Evolutionary conservation across 2,113 vertebrate species (phyloP).

Genomic region (Aldabrachelys gigantea): DNA sequence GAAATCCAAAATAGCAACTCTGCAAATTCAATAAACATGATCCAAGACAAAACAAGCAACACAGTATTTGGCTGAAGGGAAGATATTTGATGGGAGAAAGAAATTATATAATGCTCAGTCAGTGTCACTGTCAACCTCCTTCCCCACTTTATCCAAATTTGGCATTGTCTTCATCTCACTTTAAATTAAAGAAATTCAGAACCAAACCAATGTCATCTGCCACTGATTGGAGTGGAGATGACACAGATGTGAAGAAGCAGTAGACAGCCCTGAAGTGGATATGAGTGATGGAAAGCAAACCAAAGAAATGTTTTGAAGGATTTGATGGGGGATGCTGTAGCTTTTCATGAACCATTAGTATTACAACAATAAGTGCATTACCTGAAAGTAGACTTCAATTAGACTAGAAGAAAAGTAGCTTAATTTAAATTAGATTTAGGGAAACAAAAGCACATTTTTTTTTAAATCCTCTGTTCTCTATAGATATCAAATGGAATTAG

Average conservation of each 20-base stretch:
- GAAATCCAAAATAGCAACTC: neutral
- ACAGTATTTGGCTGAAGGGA: neutral
- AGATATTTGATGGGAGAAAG: neutral
- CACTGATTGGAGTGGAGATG: constrained; percentile 36
- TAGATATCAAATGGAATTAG: no score
- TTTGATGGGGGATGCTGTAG: neutral
- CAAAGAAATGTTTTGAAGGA: neutral
- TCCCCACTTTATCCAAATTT: constrained; percentile 20
- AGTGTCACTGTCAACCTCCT: neutral
- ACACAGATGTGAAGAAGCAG: neutral
- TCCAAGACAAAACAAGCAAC: neutral
- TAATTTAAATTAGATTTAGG: no score
- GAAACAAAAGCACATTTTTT: no score
- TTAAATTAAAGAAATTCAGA: constrained; percentile 46
- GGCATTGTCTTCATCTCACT: constrained; percentile 3
- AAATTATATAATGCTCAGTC: neutral
- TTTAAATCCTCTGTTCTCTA: no score
- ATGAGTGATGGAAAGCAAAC: neutral
- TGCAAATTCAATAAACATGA: neutral
- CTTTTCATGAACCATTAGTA: neutral
- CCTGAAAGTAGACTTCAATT: neutral
- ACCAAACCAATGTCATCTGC: constrained; percentile 52
- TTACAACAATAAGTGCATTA: neutral
- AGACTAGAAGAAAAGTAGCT: no score
- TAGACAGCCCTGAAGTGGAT: neutral